A percentile compares a stretch with the other conserved stretches of the same genome.
Evolutionary conservation across 2,888 invertebrate species (phyloP).

Genomic region (Chydorus sphaericus): DNA sequence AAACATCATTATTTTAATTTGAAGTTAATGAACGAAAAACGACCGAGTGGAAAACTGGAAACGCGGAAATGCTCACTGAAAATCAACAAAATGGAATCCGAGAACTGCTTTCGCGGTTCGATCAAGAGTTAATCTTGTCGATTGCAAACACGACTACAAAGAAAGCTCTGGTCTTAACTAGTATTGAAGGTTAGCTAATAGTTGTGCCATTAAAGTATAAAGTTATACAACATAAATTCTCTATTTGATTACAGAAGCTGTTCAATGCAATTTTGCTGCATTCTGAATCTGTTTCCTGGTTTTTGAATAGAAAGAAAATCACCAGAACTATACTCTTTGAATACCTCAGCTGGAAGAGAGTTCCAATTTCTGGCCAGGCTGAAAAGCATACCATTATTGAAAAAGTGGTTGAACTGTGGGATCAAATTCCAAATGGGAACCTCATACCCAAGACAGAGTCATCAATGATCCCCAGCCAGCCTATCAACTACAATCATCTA

Average conservation of each 20-base stretch:
- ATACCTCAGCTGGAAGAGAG: conserved; percentile 36
- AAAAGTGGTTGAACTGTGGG: background rate
- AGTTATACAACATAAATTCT: background rate
- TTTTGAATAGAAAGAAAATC: conserved; percentile 37
- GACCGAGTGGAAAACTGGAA: background rate
- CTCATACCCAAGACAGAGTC: background rate
- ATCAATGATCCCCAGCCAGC: too few species aligned
- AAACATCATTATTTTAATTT: too few species aligned
- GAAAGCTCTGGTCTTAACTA: background rate
- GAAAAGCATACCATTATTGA: conserved; percentile 34
- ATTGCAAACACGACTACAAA: conserved; percentile 5
- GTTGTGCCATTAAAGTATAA: background rate
- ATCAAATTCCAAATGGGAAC: background rate
- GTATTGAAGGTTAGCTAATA: background rate
- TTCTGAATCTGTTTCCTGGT: conserved; percentile 31
- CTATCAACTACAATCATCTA: background rate
- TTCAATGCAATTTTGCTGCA: conserved; percentile 35
- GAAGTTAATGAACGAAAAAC: too few species aligned
- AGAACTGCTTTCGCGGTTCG: background rate
- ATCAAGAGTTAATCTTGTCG: background rate
- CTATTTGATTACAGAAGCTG: too few species aligned
- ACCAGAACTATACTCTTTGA: conserved; percentile 39
- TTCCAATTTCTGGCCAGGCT: conserved; percentile 32
- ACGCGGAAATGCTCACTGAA: conserved; percentile 6
- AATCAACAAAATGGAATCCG: background rate